phyloP scores from a whole-genome alignment of 2,113 vertebrate genomes.

The Apus apus region DNA sequence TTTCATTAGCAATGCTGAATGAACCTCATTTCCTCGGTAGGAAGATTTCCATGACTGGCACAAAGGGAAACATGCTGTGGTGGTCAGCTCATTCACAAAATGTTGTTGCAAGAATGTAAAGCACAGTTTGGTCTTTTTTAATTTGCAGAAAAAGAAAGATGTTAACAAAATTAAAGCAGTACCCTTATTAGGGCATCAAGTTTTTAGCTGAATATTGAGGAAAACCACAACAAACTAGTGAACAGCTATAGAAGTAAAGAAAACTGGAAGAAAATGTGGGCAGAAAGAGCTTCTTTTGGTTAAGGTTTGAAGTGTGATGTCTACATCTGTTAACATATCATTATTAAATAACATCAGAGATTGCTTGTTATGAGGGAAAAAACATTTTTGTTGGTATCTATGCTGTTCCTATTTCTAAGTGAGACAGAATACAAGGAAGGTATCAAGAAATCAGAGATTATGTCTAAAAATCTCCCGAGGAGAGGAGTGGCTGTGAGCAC shows the following conservation, averaged over 20 bases:
- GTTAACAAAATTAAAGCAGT: background rate
- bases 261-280: background rate
- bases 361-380: background rate
- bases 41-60: background rate
- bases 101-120: background rate
- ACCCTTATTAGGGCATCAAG: background rate
- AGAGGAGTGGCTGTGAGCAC: background rate
- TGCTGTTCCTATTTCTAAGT: background rate
- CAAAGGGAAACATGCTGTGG: background rate
- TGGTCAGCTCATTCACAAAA: background rate
- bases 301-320: background rate
- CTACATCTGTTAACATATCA: background rate
- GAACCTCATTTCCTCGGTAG: conserved; percentile 14
- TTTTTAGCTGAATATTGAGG: background rate
- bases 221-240: background rate
- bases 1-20: background rate
- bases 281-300: background rate
- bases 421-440: background rate
- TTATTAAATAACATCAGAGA: background rate
- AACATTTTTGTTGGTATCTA: background rate
- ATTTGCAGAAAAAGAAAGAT: background rate
- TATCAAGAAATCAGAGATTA: background rate
- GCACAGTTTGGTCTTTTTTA: background rate
- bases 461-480: background rate
- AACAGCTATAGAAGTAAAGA: background rate